These are phyloP conservation scores for Electrona antarctica DNA, from an alignment of 2,113 vertebrate genomes.

Conservation along the genomic window DNA sequence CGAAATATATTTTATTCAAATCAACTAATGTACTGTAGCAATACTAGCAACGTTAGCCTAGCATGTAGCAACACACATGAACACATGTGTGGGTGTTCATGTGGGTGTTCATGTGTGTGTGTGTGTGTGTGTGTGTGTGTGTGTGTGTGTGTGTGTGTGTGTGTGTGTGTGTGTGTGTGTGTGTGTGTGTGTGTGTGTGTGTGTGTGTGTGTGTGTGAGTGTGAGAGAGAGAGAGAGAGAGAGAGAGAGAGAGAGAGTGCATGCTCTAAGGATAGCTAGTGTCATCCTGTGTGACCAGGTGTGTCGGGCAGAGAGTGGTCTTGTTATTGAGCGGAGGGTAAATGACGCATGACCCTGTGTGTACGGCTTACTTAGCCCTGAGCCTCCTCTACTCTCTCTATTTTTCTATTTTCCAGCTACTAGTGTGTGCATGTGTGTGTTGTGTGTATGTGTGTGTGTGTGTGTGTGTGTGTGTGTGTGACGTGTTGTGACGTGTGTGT, in stretches of 20 bases:
- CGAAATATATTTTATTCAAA: too few relatives aligned
- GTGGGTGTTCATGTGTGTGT: too few relatives aligned
- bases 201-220: constrained; percentile 29
- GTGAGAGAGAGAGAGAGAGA: constrained; percentile 22
- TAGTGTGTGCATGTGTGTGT: neutral
- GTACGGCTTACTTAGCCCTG: constrained; percentile 53
- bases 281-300: constrained; percentile 69
- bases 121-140: neutral
- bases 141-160: neutral
- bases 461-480: neutral
- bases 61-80: too few relatives aligned
- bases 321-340: constrained; percentile 68
- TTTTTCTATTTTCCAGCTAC: constrained; percentile 10
- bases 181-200: constrained; percentile 4
- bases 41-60: too few relatives aligned
- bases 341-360: constrained; percentile 65
- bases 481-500: too few relatives aligned
- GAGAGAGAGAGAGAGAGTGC: neutral
- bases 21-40: neutral
- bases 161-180: neutral
- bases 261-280: constrained; percentile 54
- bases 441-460: constrained; percentile 10
- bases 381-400: constrained; percentile 27
- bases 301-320: constrained; percentile 56
- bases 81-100: too few relatives aligned